phyloP scores from a whole-genome alignment of 1,140 invertebrate genomes.

The Elysia chlorotica region DNA sequence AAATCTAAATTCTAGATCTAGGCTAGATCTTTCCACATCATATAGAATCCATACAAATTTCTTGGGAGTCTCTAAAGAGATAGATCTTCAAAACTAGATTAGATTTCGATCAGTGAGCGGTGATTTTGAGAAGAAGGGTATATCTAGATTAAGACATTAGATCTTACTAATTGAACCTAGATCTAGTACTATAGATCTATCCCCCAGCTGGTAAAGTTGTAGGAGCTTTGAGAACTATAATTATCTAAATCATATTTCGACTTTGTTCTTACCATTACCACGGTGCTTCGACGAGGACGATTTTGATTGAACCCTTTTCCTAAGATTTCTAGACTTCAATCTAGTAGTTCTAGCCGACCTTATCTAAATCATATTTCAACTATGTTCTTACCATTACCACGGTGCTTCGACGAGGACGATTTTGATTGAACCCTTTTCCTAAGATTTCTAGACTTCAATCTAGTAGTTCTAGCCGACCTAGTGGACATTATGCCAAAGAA shows the following conservation, averaged over 20 bases:
- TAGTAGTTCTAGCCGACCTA: conserved; percentile 44
- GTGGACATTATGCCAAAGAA: conserved; percentile 57
- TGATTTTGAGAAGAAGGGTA: not conserved
- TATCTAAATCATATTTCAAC: conserved; percentile 1
- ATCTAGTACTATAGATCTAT: no score
- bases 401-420: conserved; percentile 24
- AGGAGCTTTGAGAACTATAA: no score
- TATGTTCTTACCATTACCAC: conserved; percentile 38
- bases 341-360: conserved; percentile 47
- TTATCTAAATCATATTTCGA: conserved; percentile 3
- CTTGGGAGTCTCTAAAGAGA: no score
- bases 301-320: conserved; percentile 33
- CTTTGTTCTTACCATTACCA: conserved; percentile 35
- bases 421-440: conserved; percentile 34
- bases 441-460: conserved; percentile 47
- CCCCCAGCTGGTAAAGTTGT: no score
- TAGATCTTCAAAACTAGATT: no score
- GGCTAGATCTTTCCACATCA: no score
- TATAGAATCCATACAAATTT: no score
- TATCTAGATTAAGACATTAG: no score
- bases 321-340: conserved; percentile 45
- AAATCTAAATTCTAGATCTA: no score
- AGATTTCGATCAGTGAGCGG: no score
- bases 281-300: conserved; percentile 27
- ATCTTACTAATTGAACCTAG: no score